These are phyloP conservation scores for Sebastolobus alascanus DNA, from an alignment of 2,797 vertebrate species.

Conservation along the genomic window DNA sequence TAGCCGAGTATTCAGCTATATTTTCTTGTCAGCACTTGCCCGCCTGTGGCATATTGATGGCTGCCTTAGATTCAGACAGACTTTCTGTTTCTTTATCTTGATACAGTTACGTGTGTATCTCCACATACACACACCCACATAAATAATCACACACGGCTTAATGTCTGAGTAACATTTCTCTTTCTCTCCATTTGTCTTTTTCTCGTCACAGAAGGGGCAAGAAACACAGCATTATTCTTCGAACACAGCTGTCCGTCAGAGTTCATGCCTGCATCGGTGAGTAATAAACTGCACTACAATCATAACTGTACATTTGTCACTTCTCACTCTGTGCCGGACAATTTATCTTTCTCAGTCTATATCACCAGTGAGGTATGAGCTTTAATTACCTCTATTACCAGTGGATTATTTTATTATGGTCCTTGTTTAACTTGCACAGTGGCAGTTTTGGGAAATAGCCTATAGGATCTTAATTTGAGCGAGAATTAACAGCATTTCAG, in stretches of 20 bases:
- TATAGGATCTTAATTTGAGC: slow-evolving; percentile 57
- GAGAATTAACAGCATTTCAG: slow-evolving; percentile 58
- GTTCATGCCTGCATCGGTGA: slow-evolving; percentile 98
- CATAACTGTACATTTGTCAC: slow-evolving; percentile 25
- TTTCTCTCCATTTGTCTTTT: slow-evolving; percentile 39
- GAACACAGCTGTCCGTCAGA: slow-evolving; percentile 97
- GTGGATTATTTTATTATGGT: slow-evolving; percentile 40
- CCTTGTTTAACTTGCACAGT: slow-evolving; percentile 61
- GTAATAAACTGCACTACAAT: slow-evolving; percentile 63
- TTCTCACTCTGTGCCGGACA: slow-evolving; percentile 15
- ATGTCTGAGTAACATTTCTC: slow-evolving; percentile 28
- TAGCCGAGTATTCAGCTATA: slow-evolving; percentile 11
- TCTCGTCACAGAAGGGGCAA: slow-evolving; percentile 87
- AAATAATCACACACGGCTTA: slow-evolving; percentile 5
- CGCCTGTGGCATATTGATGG: slow-evolving; percentile 22
- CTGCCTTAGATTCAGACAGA: slow-evolving; percentile 28
- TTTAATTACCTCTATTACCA: slow-evolving; percentile 47
- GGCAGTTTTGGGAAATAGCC: slow-evolving; percentile 59
- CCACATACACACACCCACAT: background rate
- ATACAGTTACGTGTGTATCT: background rate
- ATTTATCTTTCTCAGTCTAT: slow-evolving; percentile 24
- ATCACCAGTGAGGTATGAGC: slow-evolving; percentile 44
- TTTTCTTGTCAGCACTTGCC: slow-evolving; percentile 42
- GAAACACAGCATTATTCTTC: slow-evolving; percentile 94
- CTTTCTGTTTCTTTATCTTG: slow-evolving; percentile 13